Evolutionary conservation across 2,888 invertebrate species (phyloP).

Genomic region (Lasius platythorax): DNA sequence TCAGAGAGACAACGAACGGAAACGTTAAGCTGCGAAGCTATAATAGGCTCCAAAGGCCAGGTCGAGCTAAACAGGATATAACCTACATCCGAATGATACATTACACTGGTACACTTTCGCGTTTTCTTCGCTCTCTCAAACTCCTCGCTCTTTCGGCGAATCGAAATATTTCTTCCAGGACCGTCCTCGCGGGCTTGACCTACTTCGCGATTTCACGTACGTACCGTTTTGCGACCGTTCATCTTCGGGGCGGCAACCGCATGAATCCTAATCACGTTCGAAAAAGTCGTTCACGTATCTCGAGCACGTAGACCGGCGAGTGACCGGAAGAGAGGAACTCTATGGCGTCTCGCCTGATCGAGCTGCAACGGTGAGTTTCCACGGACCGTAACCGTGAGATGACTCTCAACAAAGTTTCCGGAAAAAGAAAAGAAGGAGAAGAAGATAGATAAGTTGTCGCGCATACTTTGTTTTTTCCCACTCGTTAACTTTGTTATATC

Average conservation of each 20-base stretch:
- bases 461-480: slow-evolving; percentile 12
- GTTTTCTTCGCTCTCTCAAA: slow-evolving; percentile 26
- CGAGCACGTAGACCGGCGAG: slow-evolving; percentile 51
- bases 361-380: slow-evolving; percentile 54
- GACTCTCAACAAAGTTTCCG: slow-evolving; percentile 46
- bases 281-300: slow-evolving; percentile 63
- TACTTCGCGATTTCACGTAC: slow-evolving; percentile 36
- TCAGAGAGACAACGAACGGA: slow-evolving; percentile 11
- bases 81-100: slow-evolving; percentile 45
- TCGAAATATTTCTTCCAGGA: slow-evolving; percentile 36
- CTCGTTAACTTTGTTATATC: neutral
- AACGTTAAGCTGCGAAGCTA: neutral
- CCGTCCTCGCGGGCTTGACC: slow-evolving; percentile 20
- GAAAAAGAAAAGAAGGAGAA: neutral
- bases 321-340: slow-evolving; percentile 59
- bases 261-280: slow-evolving; percentile 74
- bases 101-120: slow-evolving; percentile 29
- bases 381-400: slow-evolving; percentile 47
- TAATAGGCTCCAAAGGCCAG: neutral
- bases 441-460: slow-evolving; percentile 34
- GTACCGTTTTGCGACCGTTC: slow-evolving; percentile 50
- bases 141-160: slow-evolving; percentile 11
- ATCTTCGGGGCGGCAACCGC: slow-evolving; percentile 56
- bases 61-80: slow-evolving; percentile 19
- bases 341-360: slow-evolving; percentile 39